phyloP scores from a whole-genome alignment of 1,140 invertebrate species.

The Aricia agestis region DNA sequence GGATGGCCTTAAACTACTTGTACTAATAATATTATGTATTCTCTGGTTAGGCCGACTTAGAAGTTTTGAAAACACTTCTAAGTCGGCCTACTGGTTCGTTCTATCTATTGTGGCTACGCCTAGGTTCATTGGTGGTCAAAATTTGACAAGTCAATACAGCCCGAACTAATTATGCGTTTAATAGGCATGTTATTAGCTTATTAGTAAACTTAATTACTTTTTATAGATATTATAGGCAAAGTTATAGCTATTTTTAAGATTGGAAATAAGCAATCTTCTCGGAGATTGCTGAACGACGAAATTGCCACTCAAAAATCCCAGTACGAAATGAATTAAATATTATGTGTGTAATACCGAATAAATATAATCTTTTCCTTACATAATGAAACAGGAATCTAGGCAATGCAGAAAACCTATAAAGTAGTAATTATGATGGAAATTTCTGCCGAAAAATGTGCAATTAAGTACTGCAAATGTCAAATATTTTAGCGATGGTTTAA shows the following conservation, averaged over 20 bases:
- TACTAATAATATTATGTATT: no score
- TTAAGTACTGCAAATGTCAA: slow-evolving; percentile 3
- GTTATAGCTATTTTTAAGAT: background rate
- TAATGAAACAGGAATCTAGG: background rate
- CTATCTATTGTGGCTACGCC: no score
- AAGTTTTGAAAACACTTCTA: no score
- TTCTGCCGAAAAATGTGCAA: background rate
- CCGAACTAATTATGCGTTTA: background rate
- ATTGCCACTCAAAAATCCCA: background rate
- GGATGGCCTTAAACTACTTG: no score
- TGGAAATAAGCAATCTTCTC: background rate
- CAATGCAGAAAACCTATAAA: background rate
- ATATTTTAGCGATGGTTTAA: background rate
- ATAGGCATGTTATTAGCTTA: background rate
- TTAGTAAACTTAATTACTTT: background rate
- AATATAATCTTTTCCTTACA: background rate
- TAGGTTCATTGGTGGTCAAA: background rate
- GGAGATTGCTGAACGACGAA: background rate
- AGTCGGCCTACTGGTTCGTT: no score
- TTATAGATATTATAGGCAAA: background rate
- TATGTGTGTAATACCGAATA: background rate
- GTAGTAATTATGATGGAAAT: background rate
- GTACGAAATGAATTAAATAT: background rate
- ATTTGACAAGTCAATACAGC: background rate
- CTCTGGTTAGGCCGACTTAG: no score